Conservation (phyloP, 2,797 vertebrate species). For the Anguilla marmorata region DNA sequence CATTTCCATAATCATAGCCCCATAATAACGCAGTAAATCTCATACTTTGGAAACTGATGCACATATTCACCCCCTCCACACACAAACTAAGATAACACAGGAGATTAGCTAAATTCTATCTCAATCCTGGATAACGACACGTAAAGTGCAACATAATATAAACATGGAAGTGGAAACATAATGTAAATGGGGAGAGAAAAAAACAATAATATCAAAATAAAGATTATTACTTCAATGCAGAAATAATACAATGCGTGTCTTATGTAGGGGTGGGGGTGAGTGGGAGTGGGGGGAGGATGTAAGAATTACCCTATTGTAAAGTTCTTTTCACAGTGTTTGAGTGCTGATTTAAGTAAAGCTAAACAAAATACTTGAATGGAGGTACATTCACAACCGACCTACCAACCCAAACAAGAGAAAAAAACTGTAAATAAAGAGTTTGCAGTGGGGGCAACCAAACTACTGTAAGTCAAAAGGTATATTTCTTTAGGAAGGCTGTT, state of each 20-base stretch:
- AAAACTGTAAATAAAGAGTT: slow-evolving; percentile 70
- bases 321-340: slow-evolving; percentile 43
- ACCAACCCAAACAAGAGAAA: slow-evolving; percentile 64
- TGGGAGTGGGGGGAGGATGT: not conserved
- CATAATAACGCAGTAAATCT: slow-evolving; percentile 48
- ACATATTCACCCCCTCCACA: slow-evolving; percentile 24
- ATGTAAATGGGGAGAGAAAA: slow-evolving; percentile 38
- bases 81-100: slow-evolving; percentile 30
- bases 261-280: no score
- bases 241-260: not conserved
- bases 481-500: slow-evolving; percentile 66
- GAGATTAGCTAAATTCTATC: slow-evolving; percentile 36
- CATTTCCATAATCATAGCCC: slow-evolving; percentile 47
- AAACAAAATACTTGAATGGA: slow-evolving; percentile 69
- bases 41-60: slow-evolving; percentile 49
- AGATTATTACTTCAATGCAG: not conserved
- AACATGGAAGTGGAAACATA: slow-evolving; percentile 15
- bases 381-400: slow-evolving; percentile 60
- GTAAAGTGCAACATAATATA: slow-evolving; percentile 23
- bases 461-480: slow-evolving; percentile 81
- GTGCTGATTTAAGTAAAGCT: slow-evolving; percentile 52
- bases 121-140: slow-evolving; percentile 45
- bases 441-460: slow-evolving; percentile 73
- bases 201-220: slow-evolving; percentile 34
- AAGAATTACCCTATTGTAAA: not conserved